A percentile compares a stretch with the other conserved stretches of the same genome.
Conservation (phyloP, 2,113 vertebrate genomes). For the Etheostoma spectabile region DNA sequence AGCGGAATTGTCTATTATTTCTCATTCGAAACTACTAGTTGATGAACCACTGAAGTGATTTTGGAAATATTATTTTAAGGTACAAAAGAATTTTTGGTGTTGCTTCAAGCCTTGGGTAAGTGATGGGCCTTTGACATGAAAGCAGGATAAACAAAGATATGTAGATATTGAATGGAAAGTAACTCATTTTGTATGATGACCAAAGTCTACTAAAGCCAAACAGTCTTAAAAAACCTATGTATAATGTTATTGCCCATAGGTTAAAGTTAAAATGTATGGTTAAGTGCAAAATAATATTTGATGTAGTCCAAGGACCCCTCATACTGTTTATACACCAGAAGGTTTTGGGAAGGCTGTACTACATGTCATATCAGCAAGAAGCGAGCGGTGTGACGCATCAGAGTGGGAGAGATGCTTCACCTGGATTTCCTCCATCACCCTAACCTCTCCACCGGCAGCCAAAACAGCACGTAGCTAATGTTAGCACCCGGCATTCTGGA, state of each 20-base stretch:
- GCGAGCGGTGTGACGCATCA: slow-evolving; percentile 65
- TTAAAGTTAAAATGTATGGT: background rate
- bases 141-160: background rate
- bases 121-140: background rate
- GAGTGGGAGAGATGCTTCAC: slow-evolving; percentile 66
- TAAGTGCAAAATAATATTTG: background rate
- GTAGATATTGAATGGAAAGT: background rate
- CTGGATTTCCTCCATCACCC: slow-evolving; percentile 84
- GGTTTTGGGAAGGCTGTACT: slow-evolving; percentile 13
- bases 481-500: slow-evolving; percentile 64
- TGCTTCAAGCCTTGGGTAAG: background rate
- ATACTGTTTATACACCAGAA: slow-evolving; percentile 18
- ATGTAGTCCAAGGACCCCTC: background rate
- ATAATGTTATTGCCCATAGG: background rate
- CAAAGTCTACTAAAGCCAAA: background rate
- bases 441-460: slow-evolving; percentile 56
- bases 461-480: slow-evolving; percentile 80
- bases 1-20: no score
- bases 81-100: no score
- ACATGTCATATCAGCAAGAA: slow-evolving; percentile 67
- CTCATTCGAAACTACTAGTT: no score
- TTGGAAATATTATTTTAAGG: no score
- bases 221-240: background rate
- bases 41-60: no score
- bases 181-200: background rate